These are phyloP conservation scores for Spongilla lacustris DNA, from an alignment of 37 sponge, comb jelly and placozoan genomes.

Conservation along the genomic window DNA sequence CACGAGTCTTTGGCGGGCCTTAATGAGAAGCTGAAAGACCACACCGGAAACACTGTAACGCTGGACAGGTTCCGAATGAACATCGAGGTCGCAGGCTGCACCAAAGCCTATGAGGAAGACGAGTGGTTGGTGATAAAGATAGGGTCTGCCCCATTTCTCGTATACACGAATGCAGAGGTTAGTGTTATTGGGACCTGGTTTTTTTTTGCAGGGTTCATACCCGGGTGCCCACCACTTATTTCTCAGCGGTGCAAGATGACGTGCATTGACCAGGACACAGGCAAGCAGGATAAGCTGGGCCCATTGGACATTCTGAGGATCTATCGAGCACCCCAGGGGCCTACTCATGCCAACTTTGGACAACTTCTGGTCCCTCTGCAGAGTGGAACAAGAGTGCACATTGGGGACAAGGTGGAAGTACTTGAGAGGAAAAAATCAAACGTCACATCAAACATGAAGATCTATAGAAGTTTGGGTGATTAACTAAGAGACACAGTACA, in stretches of 20 bases:
- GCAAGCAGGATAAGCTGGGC: constrained; percentile 72
- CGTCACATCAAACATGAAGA: not conserved
- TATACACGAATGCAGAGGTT: constrained; percentile 60
- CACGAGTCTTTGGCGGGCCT: constrained; percentile 75
- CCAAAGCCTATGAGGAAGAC: constrained; percentile 77
- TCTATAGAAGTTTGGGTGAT: not conserved
- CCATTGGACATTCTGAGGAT: constrained; percentile 77
- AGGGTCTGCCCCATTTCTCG: constrained; percentile 68
- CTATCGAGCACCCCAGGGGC: constrained; percentile 84
- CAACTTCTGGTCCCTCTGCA: constrained; percentile 63
- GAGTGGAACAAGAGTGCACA: constrained; percentile 23
- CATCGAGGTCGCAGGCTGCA: constrained; percentile 76
- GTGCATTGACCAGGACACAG: constrained; percentile 71
- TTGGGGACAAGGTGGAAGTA: constrained; percentile 79
- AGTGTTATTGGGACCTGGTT: not conserved
- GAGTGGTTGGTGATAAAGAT: constrained; percentile 76
- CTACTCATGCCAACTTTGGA: constrained; percentile 76
- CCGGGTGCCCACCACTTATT: not conserved
- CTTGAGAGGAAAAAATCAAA: constrained; percentile 49
- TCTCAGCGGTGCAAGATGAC: constrained; percentile 84
- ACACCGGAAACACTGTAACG: constrained; percentile 44
- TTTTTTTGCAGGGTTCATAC: not conserved
- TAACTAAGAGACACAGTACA: not conserved
- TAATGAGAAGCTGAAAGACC: constrained; percentile 52
- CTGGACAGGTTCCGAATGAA: constrained; percentile 82